phyloP scores from a whole-genome alignment of 2,797 vertebrate species.

The Aphelocoma californica region DNA sequence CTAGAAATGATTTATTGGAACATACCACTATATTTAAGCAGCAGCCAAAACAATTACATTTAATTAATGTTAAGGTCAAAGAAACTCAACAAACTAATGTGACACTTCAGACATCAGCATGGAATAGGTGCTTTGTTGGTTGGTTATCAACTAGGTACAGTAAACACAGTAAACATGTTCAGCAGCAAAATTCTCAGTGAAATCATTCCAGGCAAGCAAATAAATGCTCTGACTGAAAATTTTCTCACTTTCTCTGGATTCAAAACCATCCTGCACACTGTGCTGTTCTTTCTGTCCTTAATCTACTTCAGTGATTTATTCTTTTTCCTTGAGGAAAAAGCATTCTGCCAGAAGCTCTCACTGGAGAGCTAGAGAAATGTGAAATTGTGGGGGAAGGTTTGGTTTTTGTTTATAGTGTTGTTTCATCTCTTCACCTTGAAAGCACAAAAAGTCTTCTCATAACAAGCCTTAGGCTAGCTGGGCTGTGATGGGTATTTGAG shows the following conservation, averaged over 20 bases:
- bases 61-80: conserved; percentile 58
- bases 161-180: neutral
- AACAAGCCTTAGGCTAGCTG: neutral
- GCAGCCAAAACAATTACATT: conserved; percentile 43
- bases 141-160: conserved; percentile 35
- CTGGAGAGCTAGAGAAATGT: conserved; percentile 13
- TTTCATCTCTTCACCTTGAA: conserved; percentile 55
- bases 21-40: conserved; percentile 38
- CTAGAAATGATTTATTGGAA: conserved; percentile 49
- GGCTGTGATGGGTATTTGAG: neutral
- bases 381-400: neutral
- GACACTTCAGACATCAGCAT: conserved; percentile 6
- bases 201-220: neutral
- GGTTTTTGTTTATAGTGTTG: conserved; percentile 24
- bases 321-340: conserved; percentile 37
- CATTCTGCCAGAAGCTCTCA: conserved; percentile 21
- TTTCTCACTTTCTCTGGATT: conserved; percentile 25
- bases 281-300: conserved; percentile 23
- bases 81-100: conserved; percentile 34
- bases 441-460: neutral
- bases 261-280: neutral
- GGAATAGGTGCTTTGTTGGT: neutral
- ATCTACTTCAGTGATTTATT: conserved; percentile 49
- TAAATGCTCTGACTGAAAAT: neutral
- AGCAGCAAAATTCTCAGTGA: neutral